Base-by-base conservation (phyloP, 2,888 invertebrate genomes). In the Drosophila austrosaltans region DNA sequence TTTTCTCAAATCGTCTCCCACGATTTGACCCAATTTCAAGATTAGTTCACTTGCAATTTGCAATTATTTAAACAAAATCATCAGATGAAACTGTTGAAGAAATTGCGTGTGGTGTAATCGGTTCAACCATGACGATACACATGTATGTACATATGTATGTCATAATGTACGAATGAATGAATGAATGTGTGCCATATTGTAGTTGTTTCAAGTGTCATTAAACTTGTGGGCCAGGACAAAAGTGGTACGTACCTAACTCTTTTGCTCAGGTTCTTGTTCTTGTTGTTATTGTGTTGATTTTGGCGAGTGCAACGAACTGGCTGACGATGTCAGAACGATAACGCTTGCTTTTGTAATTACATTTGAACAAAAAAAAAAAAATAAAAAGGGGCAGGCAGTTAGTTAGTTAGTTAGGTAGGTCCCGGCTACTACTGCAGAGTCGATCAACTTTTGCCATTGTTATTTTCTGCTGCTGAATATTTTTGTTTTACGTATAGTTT, bases 251-350 rank as follows among this genome's bases (percentile, higher is more conserved):
- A 36, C 30, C 42, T 53, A 58, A 65, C 48, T 57, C 68, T 56
- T 56, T 67, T 61, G 48, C 48, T 20, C 75, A 74, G 74, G 75
- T 28, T 44, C 22, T 16, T 72, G 75, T 28, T 44, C 22, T 16
- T 44, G 48, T 73, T 69, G 63, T 66, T 69, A 76, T 83, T 79
- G 84, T 79, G 81, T 76, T 79, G 84, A 87, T 79, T 84, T 76
- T 25, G 22, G 63, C 71, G 66, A 79, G 85, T 87, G 87, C 89
- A 85, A 84, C 73, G 89, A 89, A 87, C 85, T 48, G 25, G 25
- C 48, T 81, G 73, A 59, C 61, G 73, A 53, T 60, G 68, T 40
- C 12, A 44, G 53, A 87, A 77, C 84, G 72, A 89, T 86, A 79
- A 89, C 74, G 66, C 54, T 53, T 69, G 70, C 72, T 66, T 75